Evolutionary conservation across 2,113 vertebrate species (phyloP).

Genomic region (Chlamydotis undulata): DNA sequence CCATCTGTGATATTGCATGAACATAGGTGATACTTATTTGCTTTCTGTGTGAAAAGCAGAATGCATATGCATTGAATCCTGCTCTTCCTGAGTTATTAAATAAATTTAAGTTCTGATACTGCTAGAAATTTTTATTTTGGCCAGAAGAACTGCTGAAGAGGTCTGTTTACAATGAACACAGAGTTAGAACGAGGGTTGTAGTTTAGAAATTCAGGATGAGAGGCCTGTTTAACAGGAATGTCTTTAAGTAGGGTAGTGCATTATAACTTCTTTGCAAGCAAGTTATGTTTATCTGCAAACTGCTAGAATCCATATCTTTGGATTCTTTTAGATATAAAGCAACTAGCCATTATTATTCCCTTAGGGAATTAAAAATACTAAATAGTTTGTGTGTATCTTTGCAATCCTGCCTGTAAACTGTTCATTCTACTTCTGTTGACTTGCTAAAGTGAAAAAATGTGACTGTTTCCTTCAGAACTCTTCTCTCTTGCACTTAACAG

Average conservation of each 20-base stretch:
- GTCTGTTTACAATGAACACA: neutral
- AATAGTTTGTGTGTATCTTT: neutral
- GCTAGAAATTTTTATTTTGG: neutral
- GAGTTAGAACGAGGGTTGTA: neutral
- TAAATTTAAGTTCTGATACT: neutral
- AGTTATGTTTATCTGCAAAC: neutral
- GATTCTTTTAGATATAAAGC: neutral
- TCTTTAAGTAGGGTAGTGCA: neutral
- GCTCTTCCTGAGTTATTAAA: neutral
- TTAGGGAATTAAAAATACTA: neutral
- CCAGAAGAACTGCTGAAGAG: neutral
- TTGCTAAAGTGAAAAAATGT: neutral
- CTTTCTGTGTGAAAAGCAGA: neutral
- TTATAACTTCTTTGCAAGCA: neutral
- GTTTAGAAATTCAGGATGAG: neutral
- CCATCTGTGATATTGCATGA: neutral
- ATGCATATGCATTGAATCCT: neutral
- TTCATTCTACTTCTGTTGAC: neutral
- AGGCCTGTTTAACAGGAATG: neutral
- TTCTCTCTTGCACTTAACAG: neutral
- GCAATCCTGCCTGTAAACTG: neutral
- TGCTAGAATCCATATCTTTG: neutral
- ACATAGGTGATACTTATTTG: accelerated
- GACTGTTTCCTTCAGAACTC: neutral
- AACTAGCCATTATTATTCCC: accelerated